These are phyloP conservation scores for Grammomys dolichurus DNA, from an alignment of 2,113 vertebrate genomes.

Conservation along the genomic window DNA sequence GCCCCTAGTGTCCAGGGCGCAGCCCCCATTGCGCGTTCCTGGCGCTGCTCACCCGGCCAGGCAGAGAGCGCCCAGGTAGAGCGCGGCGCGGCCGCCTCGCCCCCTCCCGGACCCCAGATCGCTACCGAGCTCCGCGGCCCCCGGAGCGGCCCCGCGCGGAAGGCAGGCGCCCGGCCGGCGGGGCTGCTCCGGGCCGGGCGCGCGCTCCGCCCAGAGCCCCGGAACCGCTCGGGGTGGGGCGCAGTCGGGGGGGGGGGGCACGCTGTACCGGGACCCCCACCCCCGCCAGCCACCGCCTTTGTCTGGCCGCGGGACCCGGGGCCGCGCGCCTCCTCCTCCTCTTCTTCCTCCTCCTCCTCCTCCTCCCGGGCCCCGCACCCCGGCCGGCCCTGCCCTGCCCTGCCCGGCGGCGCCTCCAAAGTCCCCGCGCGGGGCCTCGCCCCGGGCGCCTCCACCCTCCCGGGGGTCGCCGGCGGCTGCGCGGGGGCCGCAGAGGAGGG, in stretches of 20 bases:
- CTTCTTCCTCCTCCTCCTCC: neutral
- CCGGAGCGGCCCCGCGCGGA: conserved; percentile 55
- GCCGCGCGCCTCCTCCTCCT: conserved; percentile 67
- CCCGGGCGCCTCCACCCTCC: conserved; percentile 73
- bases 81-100: conserved; percentile 76
- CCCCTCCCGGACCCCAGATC: conserved; percentile 80
- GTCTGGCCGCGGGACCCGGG: conserved; percentile 74
- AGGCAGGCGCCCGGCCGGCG: conserved; percentile 23
- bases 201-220: conserved; percentile 58
- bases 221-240: conserved; percentile 72
- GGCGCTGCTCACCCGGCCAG: conserved; percentile 62
- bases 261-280: conserved; percentile 41
- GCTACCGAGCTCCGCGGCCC: conserved; percentile 44
- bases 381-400: conserved; percentile 69
- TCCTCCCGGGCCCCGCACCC: conserved; percentile 69
- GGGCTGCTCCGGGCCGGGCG: conserved; percentile 60
- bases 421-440: conserved; percentile 71
- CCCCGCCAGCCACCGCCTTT: conserved; percentile 72
- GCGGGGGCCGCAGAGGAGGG: conserved; percentile 72
- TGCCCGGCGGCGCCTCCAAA: conserved; percentile 76
- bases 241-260: conserved; percentile 70
- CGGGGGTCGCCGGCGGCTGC: conserved; percentile 67
- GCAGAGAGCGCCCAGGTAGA: conserved; percentile 55
- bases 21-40: conserved; percentile 69
- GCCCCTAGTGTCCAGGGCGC: conserved; percentile 80